Conservation (phyloP, 2,888 invertebrate species). For the Hirudinaria manillensis region DNA sequence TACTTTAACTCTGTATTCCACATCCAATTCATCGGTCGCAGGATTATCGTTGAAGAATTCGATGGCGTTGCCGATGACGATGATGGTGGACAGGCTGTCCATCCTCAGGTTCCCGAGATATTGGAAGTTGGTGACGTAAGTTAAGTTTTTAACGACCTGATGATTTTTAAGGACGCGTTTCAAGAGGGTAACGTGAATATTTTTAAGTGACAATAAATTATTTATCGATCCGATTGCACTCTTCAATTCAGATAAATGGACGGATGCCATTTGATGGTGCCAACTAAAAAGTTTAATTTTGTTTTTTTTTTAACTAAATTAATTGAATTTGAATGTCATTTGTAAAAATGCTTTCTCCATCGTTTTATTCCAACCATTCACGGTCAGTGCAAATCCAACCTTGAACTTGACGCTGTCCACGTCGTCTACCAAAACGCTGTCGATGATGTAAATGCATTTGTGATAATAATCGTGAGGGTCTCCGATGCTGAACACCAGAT, state of each 20-base stretch:
- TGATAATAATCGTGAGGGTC: constrained; percentile 1
- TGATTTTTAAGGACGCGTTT: no score
- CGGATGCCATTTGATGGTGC: no score
- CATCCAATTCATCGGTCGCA: constrained; percentile 5
- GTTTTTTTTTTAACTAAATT: no score
- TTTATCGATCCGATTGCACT: no score
- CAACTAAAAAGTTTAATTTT: no score
- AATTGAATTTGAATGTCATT: no score
- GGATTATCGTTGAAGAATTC: constrained; percentile 23
- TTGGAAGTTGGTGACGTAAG: constrained; percentile 5
- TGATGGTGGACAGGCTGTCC: background rate
- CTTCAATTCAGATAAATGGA: no score
- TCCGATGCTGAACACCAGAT: background rate
- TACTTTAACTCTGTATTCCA: constrained; percentile 13
- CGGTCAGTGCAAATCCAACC: background rate
- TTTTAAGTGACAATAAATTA: no score
- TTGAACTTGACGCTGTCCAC: background rate
- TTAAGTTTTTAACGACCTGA: background rate
- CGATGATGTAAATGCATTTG: background rate
- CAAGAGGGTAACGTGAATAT: no score
- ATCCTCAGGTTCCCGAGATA: background rate
- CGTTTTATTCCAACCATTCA: no score
- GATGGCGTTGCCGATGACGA: constrained; percentile 18
- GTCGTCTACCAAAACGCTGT: background rate
- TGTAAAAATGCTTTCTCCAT: no score